phyloP scores from a whole-genome alignment of 2,113 vertebrate genomes.

The Calyptommatus sinebrachiatus region DNA sequence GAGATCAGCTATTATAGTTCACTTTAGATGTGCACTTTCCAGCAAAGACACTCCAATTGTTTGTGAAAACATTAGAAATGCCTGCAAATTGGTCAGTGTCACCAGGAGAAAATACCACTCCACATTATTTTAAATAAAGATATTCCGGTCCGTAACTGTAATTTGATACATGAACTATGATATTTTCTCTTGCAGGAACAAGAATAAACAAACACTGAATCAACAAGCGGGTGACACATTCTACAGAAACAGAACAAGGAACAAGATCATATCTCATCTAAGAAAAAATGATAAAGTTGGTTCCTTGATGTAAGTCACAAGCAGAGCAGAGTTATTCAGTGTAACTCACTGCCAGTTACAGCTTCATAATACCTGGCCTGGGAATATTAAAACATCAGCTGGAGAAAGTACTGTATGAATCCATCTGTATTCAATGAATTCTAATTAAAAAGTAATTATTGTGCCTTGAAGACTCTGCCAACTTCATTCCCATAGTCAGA shows the following conservation, averaged over 20 bases:
- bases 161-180: slow-evolving; percentile 75
- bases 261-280: slow-evolving; percentile 70
- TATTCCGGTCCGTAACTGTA: slow-evolving; percentile 69
- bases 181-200: slow-evolving; percentile 65
- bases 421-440: slow-evolving; percentile 74
- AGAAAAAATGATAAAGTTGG: slow-evolving; percentile 73
- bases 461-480: slow-evolving; percentile 50
- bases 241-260: slow-evolving; percentile 57
- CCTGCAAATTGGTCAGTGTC: slow-evolving; percentile 59
- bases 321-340: slow-evolving; percentile 65
- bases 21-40: slow-evolving; percentile 45
- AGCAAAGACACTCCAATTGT: slow-evolving; percentile 59
- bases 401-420: slow-evolving; percentile 62
- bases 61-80: slow-evolving; percentile 58
- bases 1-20: slow-evolving; percentile 52
- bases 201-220: slow-evolving; percentile 75
- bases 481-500: slow-evolving; percentile 46
- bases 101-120: slow-evolving; percentile 55
- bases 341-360: slow-evolving; percentile 71
- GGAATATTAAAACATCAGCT: slow-evolving; percentile 74
- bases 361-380: slow-evolving; percentile 68
- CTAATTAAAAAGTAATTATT: slow-evolving; percentile 78
- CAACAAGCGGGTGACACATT: slow-evolving; percentile 66
- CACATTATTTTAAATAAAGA: slow-evolving; percentile 72
- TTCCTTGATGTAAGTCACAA: slow-evolving; percentile 69